phyloP scores from a whole-genome alignment of 2,113 vertebrate genomes.

The Osmerus eperlanus region DNA sequence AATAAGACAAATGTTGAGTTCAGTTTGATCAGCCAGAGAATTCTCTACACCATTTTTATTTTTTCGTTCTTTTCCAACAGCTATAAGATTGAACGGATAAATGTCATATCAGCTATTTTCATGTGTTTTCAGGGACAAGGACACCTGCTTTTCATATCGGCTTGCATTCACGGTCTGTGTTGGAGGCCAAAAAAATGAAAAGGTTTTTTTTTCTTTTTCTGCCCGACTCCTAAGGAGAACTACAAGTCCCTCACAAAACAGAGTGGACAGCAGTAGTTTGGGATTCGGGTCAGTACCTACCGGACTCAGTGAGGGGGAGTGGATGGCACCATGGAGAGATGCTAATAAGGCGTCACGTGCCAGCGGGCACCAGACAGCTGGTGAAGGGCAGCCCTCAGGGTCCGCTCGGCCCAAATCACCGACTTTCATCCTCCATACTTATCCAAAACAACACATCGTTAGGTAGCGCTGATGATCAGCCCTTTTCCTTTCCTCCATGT shows the following conservation, averaged over 20 bases:
- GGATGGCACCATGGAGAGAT: neutral
- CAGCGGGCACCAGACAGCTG: constrained; percentile 41
- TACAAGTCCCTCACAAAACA: constrained; percentile 44
- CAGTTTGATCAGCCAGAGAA: too few species aligned
- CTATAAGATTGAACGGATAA: too few species aligned
- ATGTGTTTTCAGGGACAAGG: too few species aligned
- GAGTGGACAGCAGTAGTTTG: constrained; percentile 54
- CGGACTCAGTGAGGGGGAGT: constrained; percentile 21
- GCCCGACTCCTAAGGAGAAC: constrained; percentile 37
- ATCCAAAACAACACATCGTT: constrained; percentile 45
- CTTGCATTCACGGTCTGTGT: constrained; percentile 36
- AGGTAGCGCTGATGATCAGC: constrained; percentile 36
- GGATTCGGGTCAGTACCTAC: constrained; percentile 52
- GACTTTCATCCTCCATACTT: constrained; percentile 15
- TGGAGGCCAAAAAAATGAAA: constrained; percentile 29
- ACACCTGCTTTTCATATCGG: constrained; percentile 13
- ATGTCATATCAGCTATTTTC: too few species aligned
- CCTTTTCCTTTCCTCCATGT: neutral
- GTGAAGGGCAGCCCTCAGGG: constrained; percentile 24
- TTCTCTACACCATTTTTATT: too few species aligned
- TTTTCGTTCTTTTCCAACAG: too few species aligned
- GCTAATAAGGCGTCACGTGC: neutral
- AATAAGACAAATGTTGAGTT: too few species aligned
- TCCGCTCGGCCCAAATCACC: constrained; percentile 26
- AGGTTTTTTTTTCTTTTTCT: constrained; percentile 32